A percentile compares a stretch with the other conserved stretches of the same genome.
Conservation (phyloP, 2,888 invertebrate genomes). For the Eumacrocentrus americanus region DNA sequence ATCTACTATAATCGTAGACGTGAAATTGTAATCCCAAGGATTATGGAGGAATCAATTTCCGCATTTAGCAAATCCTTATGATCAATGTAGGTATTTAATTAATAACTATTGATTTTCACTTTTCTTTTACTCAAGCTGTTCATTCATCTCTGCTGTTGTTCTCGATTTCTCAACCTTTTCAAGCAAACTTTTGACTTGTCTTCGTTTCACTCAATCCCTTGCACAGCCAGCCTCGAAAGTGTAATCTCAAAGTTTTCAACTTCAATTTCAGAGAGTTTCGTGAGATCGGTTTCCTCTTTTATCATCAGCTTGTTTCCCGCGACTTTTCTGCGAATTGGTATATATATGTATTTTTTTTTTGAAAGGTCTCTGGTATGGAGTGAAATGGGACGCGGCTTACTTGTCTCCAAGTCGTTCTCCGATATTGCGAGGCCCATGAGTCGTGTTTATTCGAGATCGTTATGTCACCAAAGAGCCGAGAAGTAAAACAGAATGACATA, state of each 20-base stretch:
- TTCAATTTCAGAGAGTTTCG: slow-evolving; percentile 15
- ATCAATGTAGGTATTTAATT: no score
- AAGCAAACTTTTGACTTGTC: slow-evolving; percentile 15
- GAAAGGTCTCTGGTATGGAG: no score
- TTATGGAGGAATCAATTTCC: no score
- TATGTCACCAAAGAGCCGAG: no score
- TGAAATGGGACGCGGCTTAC: neutral
- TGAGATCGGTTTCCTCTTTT: slow-evolving; percentile 16
- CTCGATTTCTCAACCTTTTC: neutral
- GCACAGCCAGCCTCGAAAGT: slow-evolving; percentile 24
- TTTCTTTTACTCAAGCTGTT: no score
- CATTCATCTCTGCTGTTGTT: no score
- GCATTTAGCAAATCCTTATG: no score
- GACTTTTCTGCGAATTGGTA: neutral
- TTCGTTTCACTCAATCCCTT: slow-evolving; percentile 10
- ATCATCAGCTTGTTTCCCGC: slow-evolving; percentile 16
- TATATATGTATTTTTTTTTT: no score
- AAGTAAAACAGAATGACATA: neutral
- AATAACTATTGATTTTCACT: no score
- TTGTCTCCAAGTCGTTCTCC: no score
- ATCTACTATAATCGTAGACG: neutral
- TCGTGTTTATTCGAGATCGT: no score
- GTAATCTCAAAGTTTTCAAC: slow-evolving; percentile 26
- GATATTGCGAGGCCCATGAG: no score
- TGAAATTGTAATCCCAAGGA: neutral